Evolutionary conservation across 2,113 vertebrate genomes (phyloP), one percentile per base, ranked within the genome.

Genomic region (Turnix velox): DNA sequence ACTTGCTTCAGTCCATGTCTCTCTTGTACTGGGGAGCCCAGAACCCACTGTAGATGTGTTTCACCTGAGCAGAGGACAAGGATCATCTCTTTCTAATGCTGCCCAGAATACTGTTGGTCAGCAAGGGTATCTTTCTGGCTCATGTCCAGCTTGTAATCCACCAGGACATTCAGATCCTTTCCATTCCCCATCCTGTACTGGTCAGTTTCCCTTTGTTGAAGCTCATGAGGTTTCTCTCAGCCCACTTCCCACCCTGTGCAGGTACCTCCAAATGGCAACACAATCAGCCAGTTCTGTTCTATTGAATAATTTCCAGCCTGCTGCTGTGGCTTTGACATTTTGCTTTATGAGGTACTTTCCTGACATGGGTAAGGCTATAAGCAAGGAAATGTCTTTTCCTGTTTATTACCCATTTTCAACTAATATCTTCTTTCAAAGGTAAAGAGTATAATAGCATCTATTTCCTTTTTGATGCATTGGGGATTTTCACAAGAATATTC

Each of bases 171-270:
- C 37, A 18, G 19, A 33, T 46, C 19, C 58, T 57, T 81, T 73
- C 22, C 33, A 61, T 35, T 8, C 23, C 13, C 19, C 16, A 62
- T 15, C 18, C 27, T 35, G 18, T 42, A 33, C 15, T 0, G 0
- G 23, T 73, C 24, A 6, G 37, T 59, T 54, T 77, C 22, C 25
- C n/a, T 45, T 43, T 68, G n/a, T 19, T 49, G 35, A 63, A 78
- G n/a, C 49, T 88, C 31, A 27, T 10, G 40, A 49, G 10, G 18
- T 65, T 85, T 66, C 40, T 54, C 48, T 65, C 45, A 68, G 43
- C 9, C 17, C 33, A 46, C 25, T 52, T 82, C 65, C 25, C 37
- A 78, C 35, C 14, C 43, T 45, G 19, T n/a, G 0, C 1, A 59
- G 15, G 43, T 59, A 24, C n/a, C 39, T 65, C 45, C 33, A 45